Percentiles rank a stretch among this genome's conserved stretches.
Evolutionary conservation across 2,888 invertebrate genomes (phyloP).

Genomic region (Malacosoma neustria): DNA sequence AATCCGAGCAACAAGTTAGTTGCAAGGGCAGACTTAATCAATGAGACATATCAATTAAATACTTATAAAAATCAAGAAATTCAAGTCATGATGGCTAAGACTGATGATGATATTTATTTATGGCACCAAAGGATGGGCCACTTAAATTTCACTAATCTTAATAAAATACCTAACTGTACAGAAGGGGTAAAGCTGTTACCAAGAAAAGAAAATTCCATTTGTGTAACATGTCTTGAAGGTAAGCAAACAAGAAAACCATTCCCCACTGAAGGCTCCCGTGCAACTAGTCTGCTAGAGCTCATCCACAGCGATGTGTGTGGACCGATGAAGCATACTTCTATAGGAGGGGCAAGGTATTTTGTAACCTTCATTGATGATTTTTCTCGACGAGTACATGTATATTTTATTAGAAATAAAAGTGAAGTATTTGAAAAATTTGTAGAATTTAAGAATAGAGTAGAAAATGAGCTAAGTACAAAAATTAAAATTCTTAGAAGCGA

Average conservation of each 20-base stretch:
- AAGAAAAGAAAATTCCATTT: not conserved
- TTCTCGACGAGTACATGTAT: constrained; percentile 2
- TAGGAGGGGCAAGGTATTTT: constrained; percentile 7
- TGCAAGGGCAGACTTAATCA: too few species aligned
- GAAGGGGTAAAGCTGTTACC: not conserved
- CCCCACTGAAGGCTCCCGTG: not conserved
- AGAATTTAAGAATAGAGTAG: not conserved
- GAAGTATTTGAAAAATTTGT: not conserved
- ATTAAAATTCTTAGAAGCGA: too few species aligned
- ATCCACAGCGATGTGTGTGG: constrained; percentile 7
- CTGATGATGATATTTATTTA: constrained; percentile 1
- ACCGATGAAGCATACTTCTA: constrained; percentile 4
- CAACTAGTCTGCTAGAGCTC: not conserved
- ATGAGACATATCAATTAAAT: too few species aligned
- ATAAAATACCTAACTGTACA: not conserved
- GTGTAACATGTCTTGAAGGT: not conserved
- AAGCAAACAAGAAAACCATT: not conserved
- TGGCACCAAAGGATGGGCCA: not conserved
- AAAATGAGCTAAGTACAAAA: too few species aligned
- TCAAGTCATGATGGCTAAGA: not conserved
- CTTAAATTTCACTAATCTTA: not conserved
- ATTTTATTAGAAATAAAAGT: constrained; percentile 3
- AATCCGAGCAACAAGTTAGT: too few species aligned
- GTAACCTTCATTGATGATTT: constrained; percentile 6
- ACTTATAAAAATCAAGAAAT: too few species aligned